Base-by-base conservation (phyloP, 2,113 vertebrate species). In the Hystrix cristata region DNA sequence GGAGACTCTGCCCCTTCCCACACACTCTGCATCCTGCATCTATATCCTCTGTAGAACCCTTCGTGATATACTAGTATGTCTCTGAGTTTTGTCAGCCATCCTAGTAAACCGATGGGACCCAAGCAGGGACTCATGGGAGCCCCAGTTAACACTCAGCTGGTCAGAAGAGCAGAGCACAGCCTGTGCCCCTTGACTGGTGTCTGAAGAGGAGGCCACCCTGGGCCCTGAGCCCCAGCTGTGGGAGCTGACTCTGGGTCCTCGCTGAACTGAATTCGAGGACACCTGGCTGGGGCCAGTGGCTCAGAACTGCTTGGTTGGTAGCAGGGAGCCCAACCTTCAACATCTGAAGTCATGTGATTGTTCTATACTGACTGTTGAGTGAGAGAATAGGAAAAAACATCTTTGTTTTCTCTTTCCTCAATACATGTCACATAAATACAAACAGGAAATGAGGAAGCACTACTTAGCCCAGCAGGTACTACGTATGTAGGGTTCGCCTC, bases 361-460 rank as follows among this genome's bases (percentile, higher is more conserved):
- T 38, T 90, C 31, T 25, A 29, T 38, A 48, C 31, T 38, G 55
- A 29, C 9, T 13, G 59, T n/a, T 11, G 43, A 79, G 59, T 7
- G 14, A 51, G 21, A 18, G 13, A 25, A 48, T 7, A n/a, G 59
- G 46, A 60, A 76, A 34, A 8, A 25, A 27, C 53, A 46, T 11
- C n/a, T 55, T 55, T 18, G 65, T 69, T 29, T 71, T 34, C 46
- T 11, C 59, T n/a, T 15, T 8, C 21, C 67, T 53, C 13, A 18
- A 0, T 2, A 7, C 1, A 4, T 10, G 2, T 64, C 43, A 7
- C 43, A 16, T 48, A 3, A 48, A 11, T 3, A 46, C 19, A 31
- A 65, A n/a, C 27, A 18, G 29, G 10, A 46, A 27, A 8, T 1
- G 7, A 51, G 18, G 60, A 48, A 5, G 13, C 3, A 1, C 23